Evolutionary conservation across 37 sponge, comb jelly and placozoan species (phyloP).

Genomic region (Chondrilla cf. caribensis): DNA sequence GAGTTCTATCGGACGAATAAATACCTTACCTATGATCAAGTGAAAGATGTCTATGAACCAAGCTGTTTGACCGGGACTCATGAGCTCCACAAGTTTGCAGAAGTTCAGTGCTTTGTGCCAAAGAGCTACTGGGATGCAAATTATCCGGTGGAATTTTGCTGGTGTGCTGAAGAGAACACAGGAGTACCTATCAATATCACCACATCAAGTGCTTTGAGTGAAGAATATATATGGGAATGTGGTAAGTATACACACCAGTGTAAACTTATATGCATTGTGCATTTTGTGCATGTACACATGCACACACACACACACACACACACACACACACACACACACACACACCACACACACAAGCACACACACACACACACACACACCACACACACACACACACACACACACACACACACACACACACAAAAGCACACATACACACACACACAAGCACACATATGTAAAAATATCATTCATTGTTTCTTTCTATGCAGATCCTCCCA

Average conservation of each 20-base stretch:
- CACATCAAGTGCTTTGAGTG: not conserved
- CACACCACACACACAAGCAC: conserved; percentile 6
- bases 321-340: conserved; percentile 25
- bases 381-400: conserved; percentile 6
- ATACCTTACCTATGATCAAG: not conserved
- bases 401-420: not conserved
- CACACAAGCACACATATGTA: not conserved
- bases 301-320: conserved; percentile 33
- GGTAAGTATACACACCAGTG: too few species aligned
- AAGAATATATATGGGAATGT: not conserved
- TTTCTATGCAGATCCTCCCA: not conserved
- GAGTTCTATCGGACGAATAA: not conserved
- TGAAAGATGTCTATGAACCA: not conserved
- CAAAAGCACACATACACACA: not conserved
- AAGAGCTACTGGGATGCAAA: not conserved
- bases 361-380: conserved; percentile 25
- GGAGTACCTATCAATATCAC: not conserved
- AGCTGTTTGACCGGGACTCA: not conserved
- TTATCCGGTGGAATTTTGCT: not conserved
- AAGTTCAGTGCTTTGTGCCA: not conserved
- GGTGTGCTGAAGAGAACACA: conserved; percentile 11
- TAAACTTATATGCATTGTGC: too few species aligned
- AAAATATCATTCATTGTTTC: not conserved
- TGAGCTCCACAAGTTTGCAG: not conserved
- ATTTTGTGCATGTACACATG: not conserved